A percentile compares a stretch with the other conserved stretches of the same genome.
Evolutionary conservation across 2,113 vertebrate species (phyloP).

Genomic region (Polyodon spathula): DNA sequence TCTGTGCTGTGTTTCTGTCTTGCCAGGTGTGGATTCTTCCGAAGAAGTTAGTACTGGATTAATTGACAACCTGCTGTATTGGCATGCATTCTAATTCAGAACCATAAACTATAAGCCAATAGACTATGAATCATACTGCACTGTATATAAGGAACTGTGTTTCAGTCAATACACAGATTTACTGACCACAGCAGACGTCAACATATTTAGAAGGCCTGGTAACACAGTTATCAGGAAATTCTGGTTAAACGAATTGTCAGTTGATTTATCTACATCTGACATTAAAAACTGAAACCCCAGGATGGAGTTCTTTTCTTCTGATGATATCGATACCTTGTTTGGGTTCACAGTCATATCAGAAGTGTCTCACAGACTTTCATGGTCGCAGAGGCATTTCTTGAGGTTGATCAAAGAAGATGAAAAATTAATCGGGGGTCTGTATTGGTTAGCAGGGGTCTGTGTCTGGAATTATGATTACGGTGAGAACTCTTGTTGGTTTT

Average conservation of each 20-base stretch:
- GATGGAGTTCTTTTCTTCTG: slow-evolving; percentile 4
- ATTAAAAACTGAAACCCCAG: slow-evolving; percentile 8
- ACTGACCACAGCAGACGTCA: slow-evolving; percentile 11
- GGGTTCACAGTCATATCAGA: slow-evolving; percentile 5
- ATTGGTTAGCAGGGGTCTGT: background rate
- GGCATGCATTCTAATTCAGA: background rate
- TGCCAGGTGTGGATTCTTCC: background rate
- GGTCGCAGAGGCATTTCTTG: background rate
- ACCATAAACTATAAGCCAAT: slow-evolving; percentile 1
- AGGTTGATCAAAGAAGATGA: background rate
- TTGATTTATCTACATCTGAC: background rate
- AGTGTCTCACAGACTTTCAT: background rate
- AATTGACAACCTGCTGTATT: background rate
- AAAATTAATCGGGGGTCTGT: slow-evolving; percentile 3
- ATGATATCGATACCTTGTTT: slow-evolving; percentile 1
- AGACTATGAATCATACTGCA: background rate
- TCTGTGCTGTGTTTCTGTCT: too few relatives aligned
- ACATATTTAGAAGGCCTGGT: background rate
- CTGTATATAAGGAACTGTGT: background rate
- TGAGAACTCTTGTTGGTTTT: background rate
- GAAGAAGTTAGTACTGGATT: background rate
- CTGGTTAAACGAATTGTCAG: slow-evolving; percentile 16
- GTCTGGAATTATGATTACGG: background rate
- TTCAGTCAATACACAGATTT: background rate
- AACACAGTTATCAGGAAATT: slow-evolving; percentile 15